Evolutionary conservation across 2,797 vertebrate species (phyloP).

Genomic region (Rhynchonycteris naso): DNA sequence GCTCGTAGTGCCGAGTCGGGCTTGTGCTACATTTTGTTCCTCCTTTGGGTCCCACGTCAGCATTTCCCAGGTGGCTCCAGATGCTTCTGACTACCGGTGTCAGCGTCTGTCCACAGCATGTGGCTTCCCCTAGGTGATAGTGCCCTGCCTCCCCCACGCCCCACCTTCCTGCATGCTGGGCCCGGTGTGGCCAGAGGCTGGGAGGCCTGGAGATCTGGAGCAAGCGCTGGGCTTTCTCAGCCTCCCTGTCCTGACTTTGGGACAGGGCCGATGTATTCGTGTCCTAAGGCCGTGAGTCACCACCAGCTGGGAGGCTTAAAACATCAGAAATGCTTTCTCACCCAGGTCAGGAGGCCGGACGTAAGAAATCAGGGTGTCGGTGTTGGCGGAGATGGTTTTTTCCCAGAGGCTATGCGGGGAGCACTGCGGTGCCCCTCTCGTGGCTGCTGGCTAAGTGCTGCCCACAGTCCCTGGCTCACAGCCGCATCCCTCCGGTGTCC

Average conservation of each 20-base stretch:
- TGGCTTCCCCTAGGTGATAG: rapidly evolving
- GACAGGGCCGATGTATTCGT: rapidly evolving
- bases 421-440: rapidly evolving
- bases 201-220: too few species aligned
- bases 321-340: neutral
- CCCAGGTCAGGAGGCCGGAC: neutral
- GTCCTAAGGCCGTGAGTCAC: neutral
- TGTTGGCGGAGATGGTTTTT: rapidly evolving
- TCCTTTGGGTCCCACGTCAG: rapidly evolving
- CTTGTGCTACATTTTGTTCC: neutral
- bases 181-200: neutral
- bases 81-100: neutral
- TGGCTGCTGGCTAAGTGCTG: neutral
- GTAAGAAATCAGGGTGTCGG: neutral
- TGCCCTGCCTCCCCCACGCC: rapidly evolving
- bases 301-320: neutral
- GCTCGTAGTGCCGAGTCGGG: rapidly evolving
- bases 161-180: rapidly evolving
- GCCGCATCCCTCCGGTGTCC: rapidly evolving
- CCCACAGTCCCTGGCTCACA: neutral
- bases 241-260: rapidly evolving
- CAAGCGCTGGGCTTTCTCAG: neutral
- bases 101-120: rapidly evolving
- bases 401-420: neutral
- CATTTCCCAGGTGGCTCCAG: neutral